Evolutionary conservation across 2,888 invertebrate genomes (phyloP), one percentile per base, ranked within the genome.

Genomic region (Suillia variegata): DNA sequence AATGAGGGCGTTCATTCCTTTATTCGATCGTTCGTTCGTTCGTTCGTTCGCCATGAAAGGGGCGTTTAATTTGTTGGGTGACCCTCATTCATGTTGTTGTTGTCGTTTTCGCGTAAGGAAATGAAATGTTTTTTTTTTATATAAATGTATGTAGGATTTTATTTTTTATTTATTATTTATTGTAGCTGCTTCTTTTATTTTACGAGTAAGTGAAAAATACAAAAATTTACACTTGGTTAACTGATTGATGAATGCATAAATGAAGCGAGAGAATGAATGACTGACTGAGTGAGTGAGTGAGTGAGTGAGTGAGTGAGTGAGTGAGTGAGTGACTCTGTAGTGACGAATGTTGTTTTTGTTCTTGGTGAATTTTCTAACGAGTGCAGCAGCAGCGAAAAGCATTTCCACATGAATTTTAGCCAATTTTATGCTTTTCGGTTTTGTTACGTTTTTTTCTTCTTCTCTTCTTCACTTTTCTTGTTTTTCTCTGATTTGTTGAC

Each of bases 221-320:
- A 75, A 71, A n/a, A 75, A 77, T 77, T 77, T 69, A 73, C 76
- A 75, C 77, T 77, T 77, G 77, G 77, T 76, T 75, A 71, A 71
- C 75, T 76, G 75, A 75, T 75, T 75, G 75, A 77, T 77, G 76
- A 76, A 75, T 77, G 77, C 70, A 76, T 77, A 72, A 73, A 74
- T 74, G 76, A 76, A 75, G 76, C 72, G 72, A 68, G 34, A 54
- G 26, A n/a, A 45, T 12, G 48, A 47, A 54, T 12, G 52, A 20
- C 1, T 42, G 54, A 22, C 38, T 42, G n/a, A 21, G 10, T 22
- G 34, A 34, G 13, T 24, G 38, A 22, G 42, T 48, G 38, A 33
- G n/a, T 17, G 17, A 31, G 15, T 51, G 33, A 24, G n/a, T 20
- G 47, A 48, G 13, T 24, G 38, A 22, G 42, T 48, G 38, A 33